These are phyloP conservation scores for Uria lomvia DNA, from an alignment of 2,113 vertebrate genomes.

Conservation along the genomic window DNA sequence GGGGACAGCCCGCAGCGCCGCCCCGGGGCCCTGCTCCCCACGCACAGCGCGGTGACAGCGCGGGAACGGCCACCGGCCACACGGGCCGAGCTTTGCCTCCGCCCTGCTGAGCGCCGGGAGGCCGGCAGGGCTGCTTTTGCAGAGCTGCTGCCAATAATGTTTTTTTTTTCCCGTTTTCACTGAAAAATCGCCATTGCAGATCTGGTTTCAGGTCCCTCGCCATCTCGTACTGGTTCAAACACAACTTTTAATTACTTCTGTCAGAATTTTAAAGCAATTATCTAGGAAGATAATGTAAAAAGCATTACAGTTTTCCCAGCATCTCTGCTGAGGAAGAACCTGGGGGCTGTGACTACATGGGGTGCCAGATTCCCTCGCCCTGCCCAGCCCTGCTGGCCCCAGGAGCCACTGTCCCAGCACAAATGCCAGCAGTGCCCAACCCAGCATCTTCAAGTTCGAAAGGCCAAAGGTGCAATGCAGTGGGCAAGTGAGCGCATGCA, in stretches of 20 bases:
- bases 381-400: not conserved
- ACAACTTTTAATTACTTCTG: not conserved
- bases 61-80: not conserved
- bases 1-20: not conserved
- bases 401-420: not conserved
- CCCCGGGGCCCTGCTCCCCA: not conserved
- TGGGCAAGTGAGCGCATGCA: fast-evolving
- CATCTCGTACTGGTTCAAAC: not conserved
- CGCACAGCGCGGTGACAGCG: not conserved
- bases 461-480: not conserved
- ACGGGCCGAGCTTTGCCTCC: not conserved
- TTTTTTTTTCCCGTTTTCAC: not conserved
- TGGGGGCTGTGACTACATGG: not conserved
- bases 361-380: not conserved
- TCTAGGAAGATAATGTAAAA: not conserved
- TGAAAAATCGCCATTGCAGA: not conserved
- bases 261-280: not conserved
- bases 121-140: too few species aligned
- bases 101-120: not conserved
- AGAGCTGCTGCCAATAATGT: not conserved
- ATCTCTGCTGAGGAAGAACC: not conserved
- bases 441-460: not conserved
- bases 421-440: not conserved
- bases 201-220: not conserved
- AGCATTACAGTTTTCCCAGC: not conserved